Conservation (phyloP, 2,888 invertebrate species). For the Drosophila buzzatii region DNA sequence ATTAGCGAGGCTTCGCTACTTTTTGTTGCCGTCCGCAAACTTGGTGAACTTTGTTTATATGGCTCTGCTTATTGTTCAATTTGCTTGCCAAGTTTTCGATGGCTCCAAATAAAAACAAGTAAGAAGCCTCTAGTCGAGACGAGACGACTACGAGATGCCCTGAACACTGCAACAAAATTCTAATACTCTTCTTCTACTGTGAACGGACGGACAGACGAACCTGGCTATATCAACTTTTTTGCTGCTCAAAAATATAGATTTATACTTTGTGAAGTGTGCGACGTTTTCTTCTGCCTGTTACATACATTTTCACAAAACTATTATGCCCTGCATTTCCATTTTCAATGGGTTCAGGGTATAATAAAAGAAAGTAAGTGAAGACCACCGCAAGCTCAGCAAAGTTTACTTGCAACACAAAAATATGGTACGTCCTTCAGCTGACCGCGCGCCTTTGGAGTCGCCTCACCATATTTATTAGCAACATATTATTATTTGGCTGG, state of each 20-base stretch:
- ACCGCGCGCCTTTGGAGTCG: slow-evolving; percentile 17
- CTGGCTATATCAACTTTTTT: no score
- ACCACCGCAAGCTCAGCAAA: slow-evolving; percentile 47
- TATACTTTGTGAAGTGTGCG: no score
- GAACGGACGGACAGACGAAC: no score
- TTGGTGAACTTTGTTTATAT: slow-evolving; percentile 51
- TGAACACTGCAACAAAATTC: no score
- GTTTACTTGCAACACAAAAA: slow-evolving; percentile 53
- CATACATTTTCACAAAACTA: no score
- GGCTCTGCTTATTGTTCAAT: slow-evolving; percentile 51
- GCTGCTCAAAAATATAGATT: no score
- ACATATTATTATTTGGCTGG: slow-evolving; percentile 73
- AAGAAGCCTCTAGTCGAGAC: no score
- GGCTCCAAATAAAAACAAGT: slow-evolving; percentile 19
- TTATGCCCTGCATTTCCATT: no score
- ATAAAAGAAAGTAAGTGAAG: slow-evolving; percentile 9
- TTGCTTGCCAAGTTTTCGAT: slow-evolving; percentile 62
- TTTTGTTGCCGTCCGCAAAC: slow-evolving; percentile 23
- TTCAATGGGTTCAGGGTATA: no score
- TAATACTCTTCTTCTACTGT: no score
- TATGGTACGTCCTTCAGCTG: slow-evolving; percentile 43
- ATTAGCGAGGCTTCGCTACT: slow-evolving; percentile 25
- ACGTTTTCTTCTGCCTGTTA: no score
- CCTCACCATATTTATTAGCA: slow-evolving; percentile 72
- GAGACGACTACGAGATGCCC: no score